phyloP scores from a whole-genome alignment of 23 tunicate genomes.

The Halocynthia roretzi region DNA sequence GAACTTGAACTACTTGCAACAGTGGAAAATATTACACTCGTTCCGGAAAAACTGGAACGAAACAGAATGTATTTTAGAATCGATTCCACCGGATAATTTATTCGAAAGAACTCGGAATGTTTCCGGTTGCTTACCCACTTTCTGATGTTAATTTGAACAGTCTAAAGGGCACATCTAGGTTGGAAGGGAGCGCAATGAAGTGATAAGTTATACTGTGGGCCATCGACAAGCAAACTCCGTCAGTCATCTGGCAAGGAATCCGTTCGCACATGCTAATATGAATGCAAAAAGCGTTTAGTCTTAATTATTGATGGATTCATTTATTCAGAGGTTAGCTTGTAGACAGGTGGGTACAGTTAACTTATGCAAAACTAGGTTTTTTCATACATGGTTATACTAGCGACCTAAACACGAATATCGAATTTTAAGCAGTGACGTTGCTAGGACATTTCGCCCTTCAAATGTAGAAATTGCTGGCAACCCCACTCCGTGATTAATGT shows the following conservation, averaged over 20 bases:
- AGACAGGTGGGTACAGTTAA: no score
- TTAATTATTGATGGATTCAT: no score
- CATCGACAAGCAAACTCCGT: neutral
- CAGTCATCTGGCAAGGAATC: neutral
- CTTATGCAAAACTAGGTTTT: no score
- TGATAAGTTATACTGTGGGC: constrained; percentile 6
- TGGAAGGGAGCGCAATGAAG: neutral
- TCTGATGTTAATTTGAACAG: constrained; percentile 6
- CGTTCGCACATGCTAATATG: neutral
- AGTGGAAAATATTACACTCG: neutral
- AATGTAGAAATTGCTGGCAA: no score
- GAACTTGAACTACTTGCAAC: neutral
- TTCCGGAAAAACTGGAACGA: neutral
- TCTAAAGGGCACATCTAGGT: neutral
- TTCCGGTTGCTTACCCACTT: neutral
- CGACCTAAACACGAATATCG: no score
- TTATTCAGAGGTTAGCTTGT: no score
- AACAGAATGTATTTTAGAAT: neutral
- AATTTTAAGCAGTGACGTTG: no score
- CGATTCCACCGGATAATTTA: neutral
- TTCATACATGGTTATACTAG: no score
- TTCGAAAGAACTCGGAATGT: neutral
- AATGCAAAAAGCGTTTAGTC: no score
- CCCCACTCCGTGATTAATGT: no score
- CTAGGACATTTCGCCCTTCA: no score